A percentile compares a stretch with the other conserved stretches of the same genome.
Evolutionary conservation across 2,113 vertebrate genomes (phyloP).

Genomic region (Trogon melanurus): DNA sequence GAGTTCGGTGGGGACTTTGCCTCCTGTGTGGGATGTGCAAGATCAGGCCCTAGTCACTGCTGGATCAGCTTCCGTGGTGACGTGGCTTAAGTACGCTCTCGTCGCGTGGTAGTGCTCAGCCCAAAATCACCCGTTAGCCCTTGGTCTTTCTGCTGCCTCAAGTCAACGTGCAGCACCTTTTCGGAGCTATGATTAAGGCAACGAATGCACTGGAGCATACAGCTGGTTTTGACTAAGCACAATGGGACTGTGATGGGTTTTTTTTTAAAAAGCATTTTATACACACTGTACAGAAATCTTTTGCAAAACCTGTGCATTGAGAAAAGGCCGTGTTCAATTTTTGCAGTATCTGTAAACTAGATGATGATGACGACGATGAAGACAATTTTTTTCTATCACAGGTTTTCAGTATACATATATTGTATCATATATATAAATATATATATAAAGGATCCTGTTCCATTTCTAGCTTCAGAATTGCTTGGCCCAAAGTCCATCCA

Average conservation of each 20-base stretch:
- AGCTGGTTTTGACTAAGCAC: conserved; percentile 81
- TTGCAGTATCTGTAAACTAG: conserved; percentile 72
- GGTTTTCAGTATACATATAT: conserved; percentile 72
- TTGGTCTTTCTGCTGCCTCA: conserved; percentile 70
- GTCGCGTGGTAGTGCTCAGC: conserved; percentile 22
- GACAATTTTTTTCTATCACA: conserved; percentile 72
- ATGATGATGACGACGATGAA: conserved; percentile 14
- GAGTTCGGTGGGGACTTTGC: not conserved
- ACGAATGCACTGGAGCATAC: conserved; percentile 58
- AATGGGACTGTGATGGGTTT: conserved; percentile 72
- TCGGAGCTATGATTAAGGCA: conserved; percentile 50
- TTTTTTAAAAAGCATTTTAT: conserved; percentile 77
- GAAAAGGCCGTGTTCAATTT: conserved; percentile 74
- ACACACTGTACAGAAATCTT: conserved; percentile 81
- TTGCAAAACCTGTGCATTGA: conserved; percentile 77
- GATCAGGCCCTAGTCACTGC: not conserved
- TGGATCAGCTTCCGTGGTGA: conserved; percentile 19
- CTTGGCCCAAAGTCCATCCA: conserved; percentile 63
- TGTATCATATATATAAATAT: conserved; percentile 65
- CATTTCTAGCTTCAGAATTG: conserved; percentile 63
- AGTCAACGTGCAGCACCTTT: conserved; percentile 50
- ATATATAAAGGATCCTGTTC: conserved; percentile 59
- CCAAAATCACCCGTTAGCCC: conserved; percentile 33
- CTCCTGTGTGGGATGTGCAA: not conserved
- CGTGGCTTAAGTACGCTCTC: not conserved